Conservation (phyloP, 2,888 invertebrate genomes). For the Ennomos fuscantarius region DNA sequence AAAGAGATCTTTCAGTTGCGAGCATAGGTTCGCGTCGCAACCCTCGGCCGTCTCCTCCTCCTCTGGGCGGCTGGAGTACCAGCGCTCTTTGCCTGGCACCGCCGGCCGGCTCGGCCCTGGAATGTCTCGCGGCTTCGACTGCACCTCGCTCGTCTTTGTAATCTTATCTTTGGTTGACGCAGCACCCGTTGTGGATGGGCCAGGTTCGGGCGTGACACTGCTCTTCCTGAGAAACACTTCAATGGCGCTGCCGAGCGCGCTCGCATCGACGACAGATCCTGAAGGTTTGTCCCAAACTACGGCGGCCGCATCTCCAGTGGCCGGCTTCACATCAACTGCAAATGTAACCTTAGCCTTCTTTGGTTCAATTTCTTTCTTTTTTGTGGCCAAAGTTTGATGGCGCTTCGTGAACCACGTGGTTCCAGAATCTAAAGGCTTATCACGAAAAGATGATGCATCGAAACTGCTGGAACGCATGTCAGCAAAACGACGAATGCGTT, state of each 20-base stretch:
- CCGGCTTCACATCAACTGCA: conserved; percentile 86
- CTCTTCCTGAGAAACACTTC: conserved; percentile 91
- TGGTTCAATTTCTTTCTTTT: conserved; percentile 80
- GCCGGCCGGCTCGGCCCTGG: conserved; percentile 58
- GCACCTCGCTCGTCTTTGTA: conserved; percentile 61
- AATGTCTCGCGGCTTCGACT: conserved; percentile 67
- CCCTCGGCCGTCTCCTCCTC: conserved; percentile 89
- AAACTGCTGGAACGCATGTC: conserved; percentile 94
- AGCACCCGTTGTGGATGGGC: conserved; percentile 59
- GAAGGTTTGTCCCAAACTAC: conserved; percentile 91
- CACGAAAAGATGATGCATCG: conserved; percentile 90
- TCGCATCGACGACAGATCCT: conserved; percentile 92
- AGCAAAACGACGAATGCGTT: conserved; percentile 85
- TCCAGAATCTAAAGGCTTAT: conserved; percentile 75
- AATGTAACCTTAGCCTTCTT: conserved; percentile 85
- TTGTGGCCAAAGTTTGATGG: conserved; percentile 90
- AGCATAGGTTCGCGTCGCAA: conserved; percentile 93
- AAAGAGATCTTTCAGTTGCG: conserved; percentile 93
- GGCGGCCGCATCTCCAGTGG: conserved; percentile 84
- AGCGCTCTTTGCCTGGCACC: conserved; percentile 70
- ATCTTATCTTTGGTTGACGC: conserved; percentile 54
- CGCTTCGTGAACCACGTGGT: conserved; percentile 92
- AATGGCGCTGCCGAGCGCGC: conserved; percentile 92
- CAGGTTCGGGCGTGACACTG: conserved; percentile 74
- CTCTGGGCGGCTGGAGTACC: conserved; percentile 87